Evolutionary conservation across 2,888 invertebrate genomes (phyloP), one percentile per base, ranked within the genome.

Genomic region (Cerastoderma edule): DNA sequence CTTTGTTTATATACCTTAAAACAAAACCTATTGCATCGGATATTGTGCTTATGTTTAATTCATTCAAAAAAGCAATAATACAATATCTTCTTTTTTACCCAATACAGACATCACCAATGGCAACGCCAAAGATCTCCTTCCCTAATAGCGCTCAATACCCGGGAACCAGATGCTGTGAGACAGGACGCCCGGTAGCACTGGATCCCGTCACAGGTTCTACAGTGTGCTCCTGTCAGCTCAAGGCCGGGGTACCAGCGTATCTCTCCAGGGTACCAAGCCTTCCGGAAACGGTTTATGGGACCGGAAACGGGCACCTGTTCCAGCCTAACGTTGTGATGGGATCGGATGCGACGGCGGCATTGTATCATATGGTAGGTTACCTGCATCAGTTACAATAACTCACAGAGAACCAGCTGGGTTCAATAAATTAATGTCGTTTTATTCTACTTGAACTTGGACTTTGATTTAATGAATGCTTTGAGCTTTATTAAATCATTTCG

Each of bases 161-260:
- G 39, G 28, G 27, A 19, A 39, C 44, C 64, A 27, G 66, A 19
- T 79, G 79, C 30, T 79, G 79, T 32, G 72, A 72, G 19, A 85
- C 83, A 33, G 87, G 85, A 53, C 80, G 83, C 28, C 82, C 83
- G 28, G 82, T 83, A 63, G 71, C 85, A 53, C 78, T 83, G 2
- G 84, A 85, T 48, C 83, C 85, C 10, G 67, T 72, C 57, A 85
- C 83, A 0, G 85, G 87, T 0, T 76, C 73, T 39, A 63, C 75
- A 0, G 71, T 87, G 3, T 87, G 87, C 66, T 73, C 83, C 27
- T 87, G 87, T 54, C 84, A 85, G 56, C 64, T 86, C 8, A 75
- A 78, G 27, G 60, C 68, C 6, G 83, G 83, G 27, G 71, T 83
- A 8, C 74, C 84, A 53, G 76, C 83, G 10, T 83, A 85, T 57